phyloP scores from a whole-genome alignment of 2,797 vertebrate species.

The Pygocentrus nattereri region DNA sequence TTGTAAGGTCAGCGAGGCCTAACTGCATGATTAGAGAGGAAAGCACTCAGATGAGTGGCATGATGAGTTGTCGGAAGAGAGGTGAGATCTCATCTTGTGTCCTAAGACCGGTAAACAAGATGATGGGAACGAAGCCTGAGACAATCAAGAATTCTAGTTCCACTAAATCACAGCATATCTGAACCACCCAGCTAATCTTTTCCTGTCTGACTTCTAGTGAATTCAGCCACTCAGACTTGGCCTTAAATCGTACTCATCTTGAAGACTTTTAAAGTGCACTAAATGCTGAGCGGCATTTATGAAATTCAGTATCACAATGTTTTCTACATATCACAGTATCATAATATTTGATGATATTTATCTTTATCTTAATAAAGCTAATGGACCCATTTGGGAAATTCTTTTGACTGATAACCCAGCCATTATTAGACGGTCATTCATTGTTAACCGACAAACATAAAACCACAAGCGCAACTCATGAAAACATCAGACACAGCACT shows the following conservation, averaged over 20 bases:
- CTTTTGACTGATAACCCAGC: too few relatives aligned
- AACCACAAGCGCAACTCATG: too few relatives aligned
- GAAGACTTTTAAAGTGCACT: not conserved
- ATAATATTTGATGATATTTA: not conserved
- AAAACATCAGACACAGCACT: too few relatives aligned
- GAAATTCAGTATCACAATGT: too few relatives aligned
- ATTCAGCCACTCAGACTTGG: constrained; percentile 1
- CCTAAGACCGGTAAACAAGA: constrained; percentile 4
- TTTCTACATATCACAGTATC: not conserved
- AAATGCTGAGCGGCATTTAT: not conserved
- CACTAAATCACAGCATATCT: constrained; percentile 25
- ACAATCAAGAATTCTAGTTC: constrained; percentile 25
- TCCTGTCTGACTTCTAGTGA: constrained; percentile 18
- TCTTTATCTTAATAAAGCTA: not conserved
- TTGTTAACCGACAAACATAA: too few relatives aligned
- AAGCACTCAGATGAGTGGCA: too few relatives aligned
- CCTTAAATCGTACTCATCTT: not conserved
- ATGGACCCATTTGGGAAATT: too few relatives aligned
- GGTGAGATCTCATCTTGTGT: not conserved
- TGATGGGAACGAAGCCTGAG: constrained; percentile 3
- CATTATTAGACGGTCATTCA: too few relatives aligned
- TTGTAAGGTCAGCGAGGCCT: constrained; percentile 31
- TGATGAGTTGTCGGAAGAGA: too few relatives aligned
- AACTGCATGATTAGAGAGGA: constrained; percentile 33
- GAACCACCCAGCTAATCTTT: constrained; percentile 11